Evolutionary conservation across 2,113 vertebrate genomes (phyloP).

Genomic region (Sterrhoptilus dennistouni): DNA sequence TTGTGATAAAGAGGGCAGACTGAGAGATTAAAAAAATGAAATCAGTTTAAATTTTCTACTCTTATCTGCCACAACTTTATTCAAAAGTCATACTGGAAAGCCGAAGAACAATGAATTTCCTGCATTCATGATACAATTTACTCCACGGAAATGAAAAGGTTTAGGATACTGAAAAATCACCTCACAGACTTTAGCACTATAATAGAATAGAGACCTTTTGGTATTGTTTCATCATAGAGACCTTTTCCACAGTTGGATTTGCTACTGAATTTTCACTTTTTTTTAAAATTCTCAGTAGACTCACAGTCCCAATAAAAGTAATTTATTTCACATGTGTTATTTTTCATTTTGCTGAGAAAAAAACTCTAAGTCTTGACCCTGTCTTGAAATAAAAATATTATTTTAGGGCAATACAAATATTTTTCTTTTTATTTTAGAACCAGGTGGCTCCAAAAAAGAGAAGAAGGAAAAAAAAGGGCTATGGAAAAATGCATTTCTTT

Average conservation of each 20-base stretch:
- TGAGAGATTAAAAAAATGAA: background rate
- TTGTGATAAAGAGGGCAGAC: background rate
- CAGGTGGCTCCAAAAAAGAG: background rate
- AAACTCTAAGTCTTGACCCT: background rate
- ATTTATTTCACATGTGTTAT: slow-evolving; percentile 47
- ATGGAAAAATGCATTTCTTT: slow-evolving; percentile 15
- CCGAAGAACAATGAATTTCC: background rate
- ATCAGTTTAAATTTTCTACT: background rate
- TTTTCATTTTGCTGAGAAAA: slow-evolving; percentile 46
- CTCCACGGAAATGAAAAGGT: background rate
- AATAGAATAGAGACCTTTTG: background rate
- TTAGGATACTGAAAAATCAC: background rate
- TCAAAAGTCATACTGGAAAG: background rate
- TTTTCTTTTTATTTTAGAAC: background rate
- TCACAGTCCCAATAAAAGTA: background rate
- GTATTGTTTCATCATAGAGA: background rate
- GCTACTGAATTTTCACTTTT: background rate
- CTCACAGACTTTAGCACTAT: background rate
- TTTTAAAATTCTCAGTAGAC: background rate
- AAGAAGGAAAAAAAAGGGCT: background rate
- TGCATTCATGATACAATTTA: background rate
- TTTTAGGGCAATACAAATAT: background rate
- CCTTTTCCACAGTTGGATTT: background rate
- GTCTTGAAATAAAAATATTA: background rate
- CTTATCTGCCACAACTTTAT: background rate